Percentiles rank a stretch among this genome's conserved stretches.
Conservation (phyloP, 2,797 vertebrate genomes). For the Denticeps clupeoides region DNA sequence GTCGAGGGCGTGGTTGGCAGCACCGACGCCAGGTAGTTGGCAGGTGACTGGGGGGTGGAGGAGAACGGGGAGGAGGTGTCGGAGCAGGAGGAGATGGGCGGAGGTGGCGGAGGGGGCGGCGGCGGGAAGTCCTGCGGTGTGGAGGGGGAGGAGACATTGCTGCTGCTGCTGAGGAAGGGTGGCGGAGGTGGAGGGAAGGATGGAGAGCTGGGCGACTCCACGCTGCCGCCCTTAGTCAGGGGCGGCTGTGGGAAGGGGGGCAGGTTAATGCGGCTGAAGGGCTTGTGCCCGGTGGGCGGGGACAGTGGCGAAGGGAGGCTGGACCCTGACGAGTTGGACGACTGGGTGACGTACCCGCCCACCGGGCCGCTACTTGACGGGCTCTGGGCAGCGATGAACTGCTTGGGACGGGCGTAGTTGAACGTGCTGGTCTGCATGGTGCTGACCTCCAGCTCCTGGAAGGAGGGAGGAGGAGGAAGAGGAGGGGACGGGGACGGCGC, state of each 20-base stretch:
- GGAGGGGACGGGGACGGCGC: conserved; percentile 69
- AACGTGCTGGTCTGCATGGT: conserved; percentile 92
- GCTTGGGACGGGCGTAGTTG: conserved; percentile 95
- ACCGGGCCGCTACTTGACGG: conserved; percentile 48
- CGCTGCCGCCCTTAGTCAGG: conserved; percentile 57
- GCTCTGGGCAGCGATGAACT: conserved; percentile 96
- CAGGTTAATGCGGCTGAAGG: conserved; percentile 59
- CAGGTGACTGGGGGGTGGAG: conserved; percentile 68
- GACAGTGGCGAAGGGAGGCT: conserved; percentile 81
- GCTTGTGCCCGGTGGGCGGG: conserved; percentile 68
- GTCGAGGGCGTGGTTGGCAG: conserved; percentile 67
- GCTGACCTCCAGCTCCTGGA: conserved; percentile 78
- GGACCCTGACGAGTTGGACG: conserved; percentile 79
- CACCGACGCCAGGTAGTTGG: conserved; percentile 85
- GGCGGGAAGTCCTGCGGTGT: conserved; percentile 55
- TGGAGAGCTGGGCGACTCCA: conserved; percentile 76
- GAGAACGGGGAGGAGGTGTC: conserved; percentile 64
- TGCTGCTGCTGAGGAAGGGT: conserved; percentile 65
- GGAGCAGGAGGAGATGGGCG: conserved; percentile 59
- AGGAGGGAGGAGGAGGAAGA: conserved; percentile 85
- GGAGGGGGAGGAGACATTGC: conserved; percentile 66
- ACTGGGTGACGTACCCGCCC: conserved; percentile 67
- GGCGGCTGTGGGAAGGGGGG: conserved; percentile 60
- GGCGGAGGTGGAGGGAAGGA: conserved; percentile 81
- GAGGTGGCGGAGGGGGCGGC: conserved; percentile 50